These are phyloP conservation scores for Apeltes quadracus DNA, from an alignment of 2,113 vertebrate species.

Conservation along the genomic window DNA sequence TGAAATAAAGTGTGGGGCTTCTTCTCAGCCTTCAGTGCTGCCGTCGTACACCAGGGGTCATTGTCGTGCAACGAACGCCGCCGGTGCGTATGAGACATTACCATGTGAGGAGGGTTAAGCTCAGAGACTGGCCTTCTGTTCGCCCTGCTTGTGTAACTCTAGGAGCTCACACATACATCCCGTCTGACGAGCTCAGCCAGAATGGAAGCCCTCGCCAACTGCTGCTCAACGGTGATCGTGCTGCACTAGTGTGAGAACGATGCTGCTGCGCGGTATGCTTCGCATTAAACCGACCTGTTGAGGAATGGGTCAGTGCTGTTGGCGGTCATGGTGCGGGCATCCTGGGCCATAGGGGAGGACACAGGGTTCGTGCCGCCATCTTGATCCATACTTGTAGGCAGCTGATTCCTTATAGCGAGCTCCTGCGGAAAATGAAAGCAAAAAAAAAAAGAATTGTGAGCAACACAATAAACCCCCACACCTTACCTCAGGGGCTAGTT, in stretches of 20 bases:
- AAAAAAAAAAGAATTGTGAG: conserved; percentile 14
- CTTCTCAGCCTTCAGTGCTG: conserved; percentile 7
- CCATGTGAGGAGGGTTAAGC: conserved; percentile 71
- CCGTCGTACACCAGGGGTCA: conserved; percentile 63
- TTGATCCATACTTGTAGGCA: conserved; percentile 93
- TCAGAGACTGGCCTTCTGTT: conserved; percentile 52
- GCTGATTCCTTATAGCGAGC: conserved; percentile 93
- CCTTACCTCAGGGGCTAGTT: conserved; percentile 35
- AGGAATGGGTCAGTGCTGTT: conserved; percentile 99
- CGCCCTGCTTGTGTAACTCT: conserved; percentile 57
- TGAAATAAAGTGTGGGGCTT: not conserved
- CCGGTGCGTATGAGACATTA: conserved; percentile 63
- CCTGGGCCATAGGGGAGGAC: conserved; percentile 95
- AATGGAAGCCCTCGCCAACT: conserved; percentile 5
- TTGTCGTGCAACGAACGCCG: conserved; percentile 38
- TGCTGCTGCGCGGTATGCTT: not conserved
- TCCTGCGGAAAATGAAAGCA: conserved; percentile 81
- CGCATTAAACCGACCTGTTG: conserved; percentile 86
- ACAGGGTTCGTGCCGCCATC: conserved; percentile 91
- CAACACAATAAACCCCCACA: conserved; percentile 19
- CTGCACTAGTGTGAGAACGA: not conserved
- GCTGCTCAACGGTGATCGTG: not conserved
- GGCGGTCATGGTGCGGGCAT: conserved; percentile 97
- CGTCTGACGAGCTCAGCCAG: conserved; percentile 12
- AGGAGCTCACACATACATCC: conserved; percentile 21